Evolutionary conservation across 2,113 vertebrate genomes (phyloP), one percentile per base, ranked within the genome.

Genomic region (Theristicus caerulescens): DNA sequence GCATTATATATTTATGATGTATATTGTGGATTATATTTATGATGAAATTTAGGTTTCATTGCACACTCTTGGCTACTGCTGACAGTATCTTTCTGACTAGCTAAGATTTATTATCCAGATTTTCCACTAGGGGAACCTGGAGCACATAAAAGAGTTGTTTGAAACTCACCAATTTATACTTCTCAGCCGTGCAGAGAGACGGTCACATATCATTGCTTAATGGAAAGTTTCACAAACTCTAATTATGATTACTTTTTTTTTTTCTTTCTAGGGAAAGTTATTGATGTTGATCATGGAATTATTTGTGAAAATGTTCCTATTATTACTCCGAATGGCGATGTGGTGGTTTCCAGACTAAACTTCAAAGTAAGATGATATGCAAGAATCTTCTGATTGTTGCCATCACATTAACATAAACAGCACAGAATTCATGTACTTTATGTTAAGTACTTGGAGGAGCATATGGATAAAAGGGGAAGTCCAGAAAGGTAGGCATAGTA

Each of bases 281-380:
- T 99, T 74, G 99, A 99, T 89, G 99, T 99, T 97, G 99, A 99
- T 94, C 98, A 99, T n/a, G 99, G 99, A 94, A 99, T 99, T 85
- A 98, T 99, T 96, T 99, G 99, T 98, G 99, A 99, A 97, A 98
- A 98, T 87, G 99, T 99, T 81, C 99, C 99, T 49, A 99, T 99
- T 93, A 99, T 99, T 96, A 99, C 99, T n/a, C 99, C 99, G 36
- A 99, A 98, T 17, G 99, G 99, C 93, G 99, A 99, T 71, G 98
- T 99, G n/a, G 99, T 99, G 57, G 99, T 99, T 97, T 99, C 99
- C 95, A 98, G 98, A 65, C 97, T 99, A 91, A 99, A 99, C 97
- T 98, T 99, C 94, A 98, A 99, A 98, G 99, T 99, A 97, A 98
- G 98, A 97, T 98, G 96, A 97, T 98, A 97, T 97, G 96, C 97